These are phyloP conservation scores for Melierax canorus DNA, from an alignment of 2,113 vertebrate genomes.

Conservation along the genomic window DNA sequence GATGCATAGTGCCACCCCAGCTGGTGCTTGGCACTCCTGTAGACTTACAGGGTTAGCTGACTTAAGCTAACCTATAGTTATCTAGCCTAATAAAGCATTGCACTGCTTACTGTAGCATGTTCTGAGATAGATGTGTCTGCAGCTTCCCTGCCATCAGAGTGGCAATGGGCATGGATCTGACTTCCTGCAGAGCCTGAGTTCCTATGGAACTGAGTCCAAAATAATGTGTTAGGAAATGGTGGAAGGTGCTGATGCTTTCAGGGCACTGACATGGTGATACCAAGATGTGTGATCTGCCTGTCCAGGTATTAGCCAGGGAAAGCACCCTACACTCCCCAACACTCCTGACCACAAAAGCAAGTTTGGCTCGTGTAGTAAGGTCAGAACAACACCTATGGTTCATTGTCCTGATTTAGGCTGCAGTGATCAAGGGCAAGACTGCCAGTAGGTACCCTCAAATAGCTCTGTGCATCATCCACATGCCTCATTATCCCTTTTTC, in stretches of 20 bases:
- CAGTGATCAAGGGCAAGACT: background rate
- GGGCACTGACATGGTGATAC: background rate
- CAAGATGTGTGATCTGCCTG: too few relatives aligned
- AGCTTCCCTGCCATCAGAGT: background rate
- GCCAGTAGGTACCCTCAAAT: background rate
- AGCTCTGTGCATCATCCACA: background rate
- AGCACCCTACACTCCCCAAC: background rate
- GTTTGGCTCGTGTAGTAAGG: background rate
- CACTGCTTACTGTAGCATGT: background rate
- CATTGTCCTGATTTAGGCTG: background rate
- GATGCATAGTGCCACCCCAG: background rate
- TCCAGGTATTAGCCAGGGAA: background rate
- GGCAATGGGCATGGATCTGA: background rate
- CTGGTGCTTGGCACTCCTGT: background rate
- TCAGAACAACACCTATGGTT: background rate
- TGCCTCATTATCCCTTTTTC: background rate
- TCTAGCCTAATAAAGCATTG: background rate
- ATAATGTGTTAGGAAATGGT: background rate
- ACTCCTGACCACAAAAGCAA: background rate
- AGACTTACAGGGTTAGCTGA: background rate
- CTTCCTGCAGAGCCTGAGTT: background rate
- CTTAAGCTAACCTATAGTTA: background rate
- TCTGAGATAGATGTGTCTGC: background rate
- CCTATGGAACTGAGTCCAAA: background rate
- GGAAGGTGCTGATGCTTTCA: background rate